phyloP scores from a whole-genome alignment of 2,888 invertebrate species.

The Oxycera nigricornis region DNA sequence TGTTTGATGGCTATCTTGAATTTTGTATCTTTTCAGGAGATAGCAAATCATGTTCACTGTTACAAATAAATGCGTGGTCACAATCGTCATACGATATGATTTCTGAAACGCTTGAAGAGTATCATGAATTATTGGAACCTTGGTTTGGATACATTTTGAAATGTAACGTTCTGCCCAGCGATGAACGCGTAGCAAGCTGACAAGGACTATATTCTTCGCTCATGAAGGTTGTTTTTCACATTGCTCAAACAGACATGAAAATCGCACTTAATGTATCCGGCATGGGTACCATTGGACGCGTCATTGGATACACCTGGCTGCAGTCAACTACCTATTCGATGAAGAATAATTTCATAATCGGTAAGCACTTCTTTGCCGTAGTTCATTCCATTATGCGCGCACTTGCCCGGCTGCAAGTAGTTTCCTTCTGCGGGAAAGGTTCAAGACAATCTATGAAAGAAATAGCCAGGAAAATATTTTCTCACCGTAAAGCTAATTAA shows the following conservation, averaged over 20 bases:
- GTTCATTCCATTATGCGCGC: background rate
- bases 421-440: slow-evolving; percentile 18
- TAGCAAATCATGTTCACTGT: too few relatives aligned
- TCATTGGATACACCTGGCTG: slow-evolving; percentile 1
- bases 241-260: background rate
- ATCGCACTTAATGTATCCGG: background rate
- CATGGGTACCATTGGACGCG: background rate
- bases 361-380: background rate
- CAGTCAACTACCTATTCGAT: slow-evolving; percentile 1
- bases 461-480: slow-evolving; percentile 42
- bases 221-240: too few relatives aligned
- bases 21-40: background rate
- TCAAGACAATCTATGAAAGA: slow-evolving; percentile 13
- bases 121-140: too few relatives aligned
- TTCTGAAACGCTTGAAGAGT: too few relatives aligned
- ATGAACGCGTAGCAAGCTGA: too few relatives aligned
- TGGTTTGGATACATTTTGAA: too few relatives aligned
- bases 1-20: background rate
- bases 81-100: too few relatives aligned
- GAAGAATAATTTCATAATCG: slow-evolving; percentile 18
- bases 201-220: too few relatives aligned
- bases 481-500: slow-evolving; percentile 46
- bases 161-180: too few relatives aligned
- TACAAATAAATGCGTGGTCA: too few relatives aligned
- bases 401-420: background rate